Evolutionary conservation across 2,113 vertebrate species (phyloP).

Genomic region (Pterocles orientalis): DNA sequence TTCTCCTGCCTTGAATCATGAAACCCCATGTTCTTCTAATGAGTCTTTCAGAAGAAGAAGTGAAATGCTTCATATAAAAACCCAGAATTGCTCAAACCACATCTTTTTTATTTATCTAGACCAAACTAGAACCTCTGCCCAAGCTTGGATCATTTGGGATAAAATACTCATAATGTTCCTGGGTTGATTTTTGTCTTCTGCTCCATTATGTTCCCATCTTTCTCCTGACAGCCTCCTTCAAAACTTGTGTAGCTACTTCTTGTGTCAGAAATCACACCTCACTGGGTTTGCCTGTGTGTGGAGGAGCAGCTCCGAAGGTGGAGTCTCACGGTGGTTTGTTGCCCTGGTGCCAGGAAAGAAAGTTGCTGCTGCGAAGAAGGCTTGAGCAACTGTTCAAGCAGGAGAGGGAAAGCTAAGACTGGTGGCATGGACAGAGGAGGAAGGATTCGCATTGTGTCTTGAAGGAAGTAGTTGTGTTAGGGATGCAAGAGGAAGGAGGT

Average conservation of each 20-base stretch:
- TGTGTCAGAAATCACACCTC: not conserved
- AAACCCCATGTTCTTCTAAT: not conserved
- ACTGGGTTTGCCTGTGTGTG: not conserved
- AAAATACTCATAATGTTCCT: not conserved
- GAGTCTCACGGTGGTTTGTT: not conserved
- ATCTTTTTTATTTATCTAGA: not conserved
- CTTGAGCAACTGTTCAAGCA: not conserved
- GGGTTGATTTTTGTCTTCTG: not conserved
- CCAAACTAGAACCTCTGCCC: not conserved
- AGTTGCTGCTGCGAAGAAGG: not conserved
- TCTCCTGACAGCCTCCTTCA: not conserved
- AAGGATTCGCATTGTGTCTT: not conserved
- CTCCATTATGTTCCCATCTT: not conserved
- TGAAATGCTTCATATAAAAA: slow-evolving; percentile 33
- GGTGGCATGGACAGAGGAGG: not conserved
- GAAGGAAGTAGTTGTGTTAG: not conserved
- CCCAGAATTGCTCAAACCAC: not conserved
- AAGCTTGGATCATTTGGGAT: not conserved
- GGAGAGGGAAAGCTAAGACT: not conserved
- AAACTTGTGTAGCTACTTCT: not conserved
- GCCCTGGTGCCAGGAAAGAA: not conserved
- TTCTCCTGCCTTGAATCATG: slow-evolving; percentile 27
- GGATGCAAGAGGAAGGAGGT: not conserved
- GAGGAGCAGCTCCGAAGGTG: not conserved
- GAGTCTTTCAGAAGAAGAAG: not conserved